Conservation (phyloP, 2,797 vertebrate genomes). For the Takifugu ocellatus region DNA sequence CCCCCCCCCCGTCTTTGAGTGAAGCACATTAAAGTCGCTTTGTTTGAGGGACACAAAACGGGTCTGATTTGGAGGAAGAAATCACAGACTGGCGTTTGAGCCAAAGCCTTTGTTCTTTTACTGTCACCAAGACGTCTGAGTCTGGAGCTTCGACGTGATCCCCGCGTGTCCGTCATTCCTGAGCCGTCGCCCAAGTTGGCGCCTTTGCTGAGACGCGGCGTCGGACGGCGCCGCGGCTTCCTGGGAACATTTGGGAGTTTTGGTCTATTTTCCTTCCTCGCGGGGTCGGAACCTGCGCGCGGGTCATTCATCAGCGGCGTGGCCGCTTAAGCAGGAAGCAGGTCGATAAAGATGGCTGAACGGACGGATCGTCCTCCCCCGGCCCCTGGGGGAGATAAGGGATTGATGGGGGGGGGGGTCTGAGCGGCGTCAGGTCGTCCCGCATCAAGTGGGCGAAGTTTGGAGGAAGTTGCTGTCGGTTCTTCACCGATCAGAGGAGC, state of each 20-base stretch:
- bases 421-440: constrained; percentile 20
- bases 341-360: constrained; percentile 58
- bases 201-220: no score
- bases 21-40: neutral
- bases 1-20: neutral
- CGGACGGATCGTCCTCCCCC: constrained; percentile 42
- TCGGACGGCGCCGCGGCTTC: no score
- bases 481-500: no score
- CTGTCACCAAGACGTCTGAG: neutral
- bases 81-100: neutral
- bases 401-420: constrained; percentile 32
- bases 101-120: neutral
- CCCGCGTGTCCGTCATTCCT: no score
- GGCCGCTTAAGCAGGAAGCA: constrained; percentile 41
- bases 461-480: neutral
- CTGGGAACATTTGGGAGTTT: no score
- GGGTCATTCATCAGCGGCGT: constrained; percentile 51
- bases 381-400: constrained; percentile 26
- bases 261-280: neutral
- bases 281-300: constrained; percentile 9
- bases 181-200: no score
- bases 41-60: neutral
- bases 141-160: no score
- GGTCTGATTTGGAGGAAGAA: neutral
- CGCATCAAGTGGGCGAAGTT: constrained; percentile 14